phyloP scores from a whole-genome alignment of 2,113 vertebrate species.

The Kryptolebias marmoratus region DNA sequence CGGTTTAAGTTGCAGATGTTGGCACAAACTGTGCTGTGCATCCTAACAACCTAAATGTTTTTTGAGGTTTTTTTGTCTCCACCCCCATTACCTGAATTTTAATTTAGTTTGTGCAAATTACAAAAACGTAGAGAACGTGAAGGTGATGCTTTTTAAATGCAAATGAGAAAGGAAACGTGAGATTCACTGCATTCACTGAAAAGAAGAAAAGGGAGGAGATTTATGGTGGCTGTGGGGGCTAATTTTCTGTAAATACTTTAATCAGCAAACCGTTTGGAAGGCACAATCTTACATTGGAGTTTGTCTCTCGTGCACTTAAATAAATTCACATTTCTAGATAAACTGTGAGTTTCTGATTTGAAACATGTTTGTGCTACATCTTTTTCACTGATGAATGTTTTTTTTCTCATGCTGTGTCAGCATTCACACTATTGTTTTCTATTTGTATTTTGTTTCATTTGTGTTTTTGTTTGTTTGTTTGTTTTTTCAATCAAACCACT shows the following conservation, averaged over 20 bases:
- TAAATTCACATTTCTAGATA: slow-evolving; percentile 15
- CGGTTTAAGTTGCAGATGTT: slow-evolving; percentile 29
- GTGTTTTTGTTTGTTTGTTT: too few species aligned
- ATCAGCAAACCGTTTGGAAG: slow-evolving; percentile 58
- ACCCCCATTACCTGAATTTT: slow-evolving; percentile 36
- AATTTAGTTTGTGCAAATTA: slow-evolving; percentile 31
- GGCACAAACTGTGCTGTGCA: slow-evolving; percentile 23
- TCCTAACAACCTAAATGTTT: slow-evolving; percentile 11
- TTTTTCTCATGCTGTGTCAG: too few species aligned
- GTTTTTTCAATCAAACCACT: too few species aligned
- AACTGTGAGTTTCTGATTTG: background rate
- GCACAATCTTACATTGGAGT: slow-evolving; percentile 37
- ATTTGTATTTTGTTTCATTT: too few species aligned
- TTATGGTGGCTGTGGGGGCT: slow-evolving; percentile 44
- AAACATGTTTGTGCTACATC: background rate
- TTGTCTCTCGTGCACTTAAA: slow-evolving; percentile 3
- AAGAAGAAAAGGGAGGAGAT: slow-evolving; percentile 49
- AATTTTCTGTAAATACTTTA: slow-evolving; percentile 68
- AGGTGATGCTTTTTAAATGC: slow-evolving; percentile 67
- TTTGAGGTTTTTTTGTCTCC: slow-evolving; percentile 5
- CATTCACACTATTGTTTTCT: too few species aligned
- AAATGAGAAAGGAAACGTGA: slow-evolving; percentile 54
- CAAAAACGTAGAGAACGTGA: slow-evolving; percentile 35
- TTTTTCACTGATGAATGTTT: too few species aligned
- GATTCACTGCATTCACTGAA: slow-evolving; percentile 57